These are phyloP conservation scores for Hafferia zeledoni DNA, from an alignment of 2,797 vertebrate genomes.

Conservation along the genomic window DNA sequence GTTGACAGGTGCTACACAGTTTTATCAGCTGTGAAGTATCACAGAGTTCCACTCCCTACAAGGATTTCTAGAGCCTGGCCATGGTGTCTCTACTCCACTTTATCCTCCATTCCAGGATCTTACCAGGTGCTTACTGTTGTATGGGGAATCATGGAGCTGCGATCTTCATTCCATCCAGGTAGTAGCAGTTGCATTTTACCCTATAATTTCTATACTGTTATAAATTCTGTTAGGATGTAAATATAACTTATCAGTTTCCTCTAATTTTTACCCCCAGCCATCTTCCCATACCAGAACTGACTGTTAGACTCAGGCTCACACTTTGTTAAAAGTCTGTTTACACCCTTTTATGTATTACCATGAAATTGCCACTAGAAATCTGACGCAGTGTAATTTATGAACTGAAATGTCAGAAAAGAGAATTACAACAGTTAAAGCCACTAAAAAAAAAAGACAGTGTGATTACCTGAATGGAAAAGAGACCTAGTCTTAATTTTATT, in stretches of 20 bases:
- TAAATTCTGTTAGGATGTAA: neutral
- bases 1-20: neutral
- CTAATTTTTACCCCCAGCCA: neutral
- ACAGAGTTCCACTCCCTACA: neutral
- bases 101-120: neutral
- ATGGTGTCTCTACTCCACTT: neutral
- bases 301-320: neutral
- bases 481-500: neutral
- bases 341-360: neutral
- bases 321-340: conserved; percentile 36
- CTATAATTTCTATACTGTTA: neutral
- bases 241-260: neutral
- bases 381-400: neutral
- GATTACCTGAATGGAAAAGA: neutral
- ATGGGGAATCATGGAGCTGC: neutral
- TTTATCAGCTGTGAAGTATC: neutral
- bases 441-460: neutral
- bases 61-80: neutral
- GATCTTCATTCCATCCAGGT: neutral
- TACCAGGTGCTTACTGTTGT: neutral
- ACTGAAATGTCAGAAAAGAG: neutral
- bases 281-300: neutral
- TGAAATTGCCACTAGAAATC: conserved; percentile 14
- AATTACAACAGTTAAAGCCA: neutral
- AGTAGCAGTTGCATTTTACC: neutral